phyloP scores from a whole-genome alignment of 30 jellyfish, hydroid and myxozoan species.

The Clytia hemisphaerica region DNA sequence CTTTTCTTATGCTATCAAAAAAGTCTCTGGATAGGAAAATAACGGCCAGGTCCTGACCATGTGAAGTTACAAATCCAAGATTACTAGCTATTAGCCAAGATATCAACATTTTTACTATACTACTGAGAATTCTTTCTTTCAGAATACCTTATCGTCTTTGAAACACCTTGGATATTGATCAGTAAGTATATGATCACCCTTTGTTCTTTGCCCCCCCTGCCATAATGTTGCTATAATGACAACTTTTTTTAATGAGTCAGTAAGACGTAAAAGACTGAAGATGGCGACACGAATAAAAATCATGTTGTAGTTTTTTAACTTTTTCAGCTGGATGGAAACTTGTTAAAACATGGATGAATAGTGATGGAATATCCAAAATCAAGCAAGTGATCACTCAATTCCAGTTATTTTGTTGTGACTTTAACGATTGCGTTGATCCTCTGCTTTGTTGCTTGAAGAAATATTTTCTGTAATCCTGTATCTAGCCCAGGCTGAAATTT shows the following conservation, averaged over 20 bases:
- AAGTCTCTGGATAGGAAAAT: not conserved
- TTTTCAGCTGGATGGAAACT: conserved; percentile 91
- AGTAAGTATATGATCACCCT: too few relatives aligned
- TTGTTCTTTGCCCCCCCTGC: too few relatives aligned
- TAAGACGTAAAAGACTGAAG: too few relatives aligned
- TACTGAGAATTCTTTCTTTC: not conserved
- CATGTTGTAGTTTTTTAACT: not conserved
- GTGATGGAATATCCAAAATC: conserved; percentile 86
- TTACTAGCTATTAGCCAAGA: not conserved
- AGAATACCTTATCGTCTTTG: conserved; percentile 88
- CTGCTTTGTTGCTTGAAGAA: not conserved
- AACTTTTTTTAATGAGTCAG: too few relatives aligned
- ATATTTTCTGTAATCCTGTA: not conserved
- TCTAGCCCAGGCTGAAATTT: not conserved
- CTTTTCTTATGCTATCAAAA: not conserved
- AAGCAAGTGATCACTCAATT: conserved; percentile 41
- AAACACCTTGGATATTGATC: conserved; percentile 90
- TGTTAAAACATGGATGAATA: conserved; percentile 90
- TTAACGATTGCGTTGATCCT: not conserved
- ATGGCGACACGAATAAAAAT: too few relatives aligned
- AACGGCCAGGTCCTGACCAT: too few relatives aligned
- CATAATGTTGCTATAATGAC: too few relatives aligned
- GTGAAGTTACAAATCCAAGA: not conserved
- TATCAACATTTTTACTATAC: not conserved
- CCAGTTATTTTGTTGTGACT: not conserved